Conservation (phyloP, 2,797 vertebrate genomes). For the Hyperoplus lanceolatus region DNA sequence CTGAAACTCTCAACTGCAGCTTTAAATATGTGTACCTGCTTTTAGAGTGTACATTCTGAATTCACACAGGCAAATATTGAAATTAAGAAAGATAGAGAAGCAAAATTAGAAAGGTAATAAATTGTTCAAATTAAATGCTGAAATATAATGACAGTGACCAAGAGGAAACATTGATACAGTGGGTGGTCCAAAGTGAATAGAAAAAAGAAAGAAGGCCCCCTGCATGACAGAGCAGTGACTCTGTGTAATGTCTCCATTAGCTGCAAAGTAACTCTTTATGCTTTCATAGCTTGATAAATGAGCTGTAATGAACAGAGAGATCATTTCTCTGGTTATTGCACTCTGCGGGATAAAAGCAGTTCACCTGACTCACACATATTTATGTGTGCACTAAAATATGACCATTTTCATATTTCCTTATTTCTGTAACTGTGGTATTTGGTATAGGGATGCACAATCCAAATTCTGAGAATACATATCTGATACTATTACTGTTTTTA, state of each 20-base stretch:
- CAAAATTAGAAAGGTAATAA: neutral
- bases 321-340: slow-evolving; percentile 31
- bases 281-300: slow-evolving; percentile 56
- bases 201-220: neutral
- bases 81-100: slow-evolving; percentile 13
- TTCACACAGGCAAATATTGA: neutral
- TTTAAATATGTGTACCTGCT: too few species aligned
- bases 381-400: neutral
- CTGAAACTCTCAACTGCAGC: too few species aligned
- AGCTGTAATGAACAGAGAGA: slow-evolving; percentile 45
- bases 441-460: neutral
- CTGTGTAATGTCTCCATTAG: slow-evolving; percentile 55
- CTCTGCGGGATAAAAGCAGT: slow-evolving; percentile 25
- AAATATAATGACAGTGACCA: neutral
- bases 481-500: too few species aligned
- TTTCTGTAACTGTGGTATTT: neutral
- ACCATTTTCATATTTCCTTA: neutral
- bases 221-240: slow-evolving; percentile 24
- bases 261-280: slow-evolving; percentile 46
- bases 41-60: neutral
- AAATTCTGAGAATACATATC: neutral
- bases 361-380: slow-evolving; percentile 13
- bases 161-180: slow-evolving; percentile 2
- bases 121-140: slow-evolving; percentile 8
- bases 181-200: slow-evolving; percentile 17